Evolutionary conservation across 2,888 invertebrate species (phyloP).

Genomic region (Synanthedon andrenaeformis): DNA sequence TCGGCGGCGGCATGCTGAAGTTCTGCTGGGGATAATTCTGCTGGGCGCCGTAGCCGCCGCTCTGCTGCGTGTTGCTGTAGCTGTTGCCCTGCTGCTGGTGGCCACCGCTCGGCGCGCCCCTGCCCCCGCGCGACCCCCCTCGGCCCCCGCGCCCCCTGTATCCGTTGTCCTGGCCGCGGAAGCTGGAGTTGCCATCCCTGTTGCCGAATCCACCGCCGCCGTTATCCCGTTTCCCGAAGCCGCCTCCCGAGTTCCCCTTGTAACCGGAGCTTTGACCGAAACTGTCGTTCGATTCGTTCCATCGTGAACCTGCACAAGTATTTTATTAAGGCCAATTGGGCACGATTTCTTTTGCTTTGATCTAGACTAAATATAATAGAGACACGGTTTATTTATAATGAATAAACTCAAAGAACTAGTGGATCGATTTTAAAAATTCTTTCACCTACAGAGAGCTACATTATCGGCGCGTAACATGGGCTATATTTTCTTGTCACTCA

Average conservation of each 20-base stretch:
- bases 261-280: slow-evolving; percentile 4
- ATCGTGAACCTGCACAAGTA: slow-evolving; percentile 26
- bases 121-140: slow-evolving; percentile 14
- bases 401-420: too few species aligned
- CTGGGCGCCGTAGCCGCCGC: slow-evolving; percentile 9
- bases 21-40: slow-evolving; percentile 4
- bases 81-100: slow-evolving; percentile 9
- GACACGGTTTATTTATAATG: too few species aligned
- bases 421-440: too few species aligned
- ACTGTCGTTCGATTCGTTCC: slow-evolving; percentile 25
- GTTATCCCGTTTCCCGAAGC: slow-evolving; percentile 13
- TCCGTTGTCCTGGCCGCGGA: slow-evolving; percentile 10
- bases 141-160: slow-evolving; percentile 10
- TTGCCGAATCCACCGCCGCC: slow-evolving; percentile 13
- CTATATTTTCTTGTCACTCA: slow-evolving; percentile 1
- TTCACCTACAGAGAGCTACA: too few species aligned
- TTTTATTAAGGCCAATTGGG: too few species aligned
- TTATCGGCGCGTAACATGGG: too few species aligned
- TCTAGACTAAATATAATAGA: too few species aligned
- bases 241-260: slow-evolving; percentile 1
- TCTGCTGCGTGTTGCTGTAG: slow-evolving; percentile 8
- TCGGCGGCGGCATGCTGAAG: slow-evolving; percentile 35
- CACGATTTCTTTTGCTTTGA: too few species aligned
- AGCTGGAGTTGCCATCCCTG: slow-evolving; percentile 12
- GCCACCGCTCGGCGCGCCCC: slow-evolving; percentile 7